These are phyloP conservation scores for Epinephelus coioides DNA, from an alignment of 2,797 vertebrate genomes.

Conservation along the genomic window DNA sequence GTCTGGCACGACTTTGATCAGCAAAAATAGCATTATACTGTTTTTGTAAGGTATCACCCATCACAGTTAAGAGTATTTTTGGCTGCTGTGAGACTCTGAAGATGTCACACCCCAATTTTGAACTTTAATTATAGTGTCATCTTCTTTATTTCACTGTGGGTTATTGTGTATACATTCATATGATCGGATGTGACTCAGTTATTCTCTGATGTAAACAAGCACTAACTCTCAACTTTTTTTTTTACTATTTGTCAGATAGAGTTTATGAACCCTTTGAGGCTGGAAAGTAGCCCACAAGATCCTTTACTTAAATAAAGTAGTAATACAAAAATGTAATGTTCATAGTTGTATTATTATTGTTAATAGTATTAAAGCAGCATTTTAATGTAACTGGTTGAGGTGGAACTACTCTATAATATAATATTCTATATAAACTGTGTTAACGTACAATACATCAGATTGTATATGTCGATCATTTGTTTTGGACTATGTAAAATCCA, in stretches of 20 bases:
- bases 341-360: too few relatives aligned
- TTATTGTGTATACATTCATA: too few relatives aligned
- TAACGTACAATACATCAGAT: too few relatives aligned
- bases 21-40: slow-evolving; percentile 49
- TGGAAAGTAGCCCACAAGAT: neutral
- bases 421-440: too few relatives aligned
- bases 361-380: neutral
- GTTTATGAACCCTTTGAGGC: neutral
- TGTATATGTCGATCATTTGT: too few relatives aligned
- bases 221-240: neutral
- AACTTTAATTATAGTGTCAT: slow-evolving; percentile 8
- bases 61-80: slow-evolving; percentile 6
- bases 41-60: slow-evolving; percentile 38
- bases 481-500: too few relatives aligned
- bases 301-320: neutral
- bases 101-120: neutral
- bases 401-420: neutral
- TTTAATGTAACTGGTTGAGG: neutral
- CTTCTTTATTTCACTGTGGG: neutral
- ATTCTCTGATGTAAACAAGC: neutral
- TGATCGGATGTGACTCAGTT: neutral
- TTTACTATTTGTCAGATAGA: neutral
- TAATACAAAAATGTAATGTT: too few relatives aligned
- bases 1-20: slow-evolving; percentile 67
- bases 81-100: neutral